Evolutionary conservation across 2,113 vertebrate species (phyloP).

Genomic region (Varanus salvator): DNA sequence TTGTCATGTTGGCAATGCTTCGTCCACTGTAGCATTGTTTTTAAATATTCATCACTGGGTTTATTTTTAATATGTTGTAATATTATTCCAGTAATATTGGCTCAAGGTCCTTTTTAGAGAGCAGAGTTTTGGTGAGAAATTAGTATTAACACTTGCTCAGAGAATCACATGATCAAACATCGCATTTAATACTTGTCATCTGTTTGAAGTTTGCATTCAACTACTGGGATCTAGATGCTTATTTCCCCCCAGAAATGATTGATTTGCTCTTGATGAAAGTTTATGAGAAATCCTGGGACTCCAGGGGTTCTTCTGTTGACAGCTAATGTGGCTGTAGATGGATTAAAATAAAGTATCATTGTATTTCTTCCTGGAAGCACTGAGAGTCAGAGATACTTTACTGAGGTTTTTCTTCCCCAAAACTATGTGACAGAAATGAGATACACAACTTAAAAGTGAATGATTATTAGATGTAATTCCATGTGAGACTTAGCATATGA

Average conservation of each 20-base stretch:
- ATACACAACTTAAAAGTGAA: constrained; percentile 53
- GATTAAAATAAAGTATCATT: constrained; percentile 54
- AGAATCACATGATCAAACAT: constrained; percentile 33
- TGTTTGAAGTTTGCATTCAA: constrained; percentile 41
- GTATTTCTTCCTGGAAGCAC: constrained; percentile 41
- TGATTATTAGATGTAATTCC: constrained; percentile 56
- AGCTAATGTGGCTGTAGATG: constrained; percentile 29
- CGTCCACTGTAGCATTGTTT: constrained; percentile 22
- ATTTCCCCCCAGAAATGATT: constrained; percentile 55
- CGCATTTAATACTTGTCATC: constrained; percentile 41
- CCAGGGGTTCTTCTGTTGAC: constrained; percentile 51
- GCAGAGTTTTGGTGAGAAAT: constrained; percentile 38
- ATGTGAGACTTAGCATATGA: constrained; percentile 60
- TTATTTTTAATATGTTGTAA: constrained; percentile 40
- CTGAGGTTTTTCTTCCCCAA: constrained; percentile 7
- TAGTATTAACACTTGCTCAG: constrained; percentile 35
- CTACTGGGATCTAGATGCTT: constrained; percentile 42
- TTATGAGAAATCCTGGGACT: constrained; percentile 60
- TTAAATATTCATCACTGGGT: constrained; percentile 29
- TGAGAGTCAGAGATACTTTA: constrained; percentile 41
- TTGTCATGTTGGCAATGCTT: constrained; percentile 15
- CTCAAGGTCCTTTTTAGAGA: background rate
- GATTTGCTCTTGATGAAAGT: constrained; percentile 61
- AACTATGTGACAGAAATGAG: constrained; percentile 57
- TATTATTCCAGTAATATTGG: constrained; percentile 12